These are phyloP conservation scores for Triops cancriformis DNA, from an alignment of 1,140 invertebrate genomes.

Conservation along the genomic window DNA sequence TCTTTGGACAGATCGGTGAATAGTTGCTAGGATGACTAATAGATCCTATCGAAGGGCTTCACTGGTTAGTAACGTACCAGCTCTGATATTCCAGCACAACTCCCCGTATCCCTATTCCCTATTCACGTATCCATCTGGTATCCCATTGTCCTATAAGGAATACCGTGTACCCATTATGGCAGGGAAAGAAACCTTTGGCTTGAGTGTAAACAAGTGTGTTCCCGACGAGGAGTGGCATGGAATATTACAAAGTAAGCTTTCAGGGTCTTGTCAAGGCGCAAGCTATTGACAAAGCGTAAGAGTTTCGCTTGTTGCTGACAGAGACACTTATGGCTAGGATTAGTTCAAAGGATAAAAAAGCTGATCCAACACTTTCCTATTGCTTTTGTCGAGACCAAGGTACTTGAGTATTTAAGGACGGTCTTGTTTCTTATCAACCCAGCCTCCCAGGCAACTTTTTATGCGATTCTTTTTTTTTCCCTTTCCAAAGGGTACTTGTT, in stretches of 20 bases:
- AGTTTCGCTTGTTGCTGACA: slow-evolving; percentile 5
- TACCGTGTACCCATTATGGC: no score
- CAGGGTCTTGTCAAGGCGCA: background rate
- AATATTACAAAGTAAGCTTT: slow-evolving; percentile 10
- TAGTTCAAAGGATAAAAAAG: slow-evolving; percentile 1
- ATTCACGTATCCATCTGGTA: no score
- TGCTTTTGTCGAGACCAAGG: background rate
- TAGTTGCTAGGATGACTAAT: no score
- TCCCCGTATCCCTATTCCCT: no score
- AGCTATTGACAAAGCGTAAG: background rate
- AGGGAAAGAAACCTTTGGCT: background rate
- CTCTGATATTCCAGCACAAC: no score
- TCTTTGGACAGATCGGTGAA: no score
- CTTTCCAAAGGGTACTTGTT: background rate
- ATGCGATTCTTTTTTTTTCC: background rate
- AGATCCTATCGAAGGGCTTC: no score
- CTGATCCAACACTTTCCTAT: background rate
- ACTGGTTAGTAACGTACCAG: no score
- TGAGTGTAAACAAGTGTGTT: background rate
- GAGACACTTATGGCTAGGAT: background rate
- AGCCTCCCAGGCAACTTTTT: background rate
- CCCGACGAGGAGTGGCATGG: background rate
- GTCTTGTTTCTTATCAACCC: no score
- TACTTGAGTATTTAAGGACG: background rate
- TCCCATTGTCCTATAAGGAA: no score